Conservation (phyloP, 2,797 vertebrate genomes). For the Buceros bicornis region DNA sequence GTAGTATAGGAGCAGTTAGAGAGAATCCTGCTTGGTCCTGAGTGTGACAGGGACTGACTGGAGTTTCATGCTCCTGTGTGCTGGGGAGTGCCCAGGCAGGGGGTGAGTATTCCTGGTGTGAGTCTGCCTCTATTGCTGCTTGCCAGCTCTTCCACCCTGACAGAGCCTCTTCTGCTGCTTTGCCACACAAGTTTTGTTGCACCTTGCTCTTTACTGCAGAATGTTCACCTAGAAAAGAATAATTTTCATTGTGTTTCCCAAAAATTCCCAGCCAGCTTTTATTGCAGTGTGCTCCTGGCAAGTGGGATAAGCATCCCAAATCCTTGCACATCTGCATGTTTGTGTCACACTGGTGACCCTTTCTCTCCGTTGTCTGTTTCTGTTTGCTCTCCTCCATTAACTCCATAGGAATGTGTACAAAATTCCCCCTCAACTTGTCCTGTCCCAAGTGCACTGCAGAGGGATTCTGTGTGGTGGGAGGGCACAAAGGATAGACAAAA, state of each 20-base stretch:
- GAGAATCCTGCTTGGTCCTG: neutral
- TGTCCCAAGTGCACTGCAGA: neutral
- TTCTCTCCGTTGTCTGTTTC: neutral
- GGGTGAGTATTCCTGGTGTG: neutral
- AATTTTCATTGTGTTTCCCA: neutral
- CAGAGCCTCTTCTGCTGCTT: neutral
- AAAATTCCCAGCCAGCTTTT: neutral
- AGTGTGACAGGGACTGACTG: neutral
- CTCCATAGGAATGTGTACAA: neutral
- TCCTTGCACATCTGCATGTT: neutral
- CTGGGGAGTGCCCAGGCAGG: neutral
- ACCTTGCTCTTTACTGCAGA: neutral
- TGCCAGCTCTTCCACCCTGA: neutral
- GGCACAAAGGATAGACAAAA: neutral
- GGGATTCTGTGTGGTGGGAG: neutral
- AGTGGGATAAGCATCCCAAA: neutral
- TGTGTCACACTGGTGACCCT: neutral
- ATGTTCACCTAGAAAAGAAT: neutral
- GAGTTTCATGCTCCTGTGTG: fast-evolving
- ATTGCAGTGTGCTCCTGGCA: neutral
- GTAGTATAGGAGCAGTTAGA: neutral
- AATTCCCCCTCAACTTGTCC: neutral
- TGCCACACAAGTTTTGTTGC: neutral
- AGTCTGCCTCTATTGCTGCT: neutral
- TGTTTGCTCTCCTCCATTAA: neutral